Evolutionary conservation across 64 coral and sea anemone species (phyloP).

Genomic region (Platygyra sinensis): DNA sequence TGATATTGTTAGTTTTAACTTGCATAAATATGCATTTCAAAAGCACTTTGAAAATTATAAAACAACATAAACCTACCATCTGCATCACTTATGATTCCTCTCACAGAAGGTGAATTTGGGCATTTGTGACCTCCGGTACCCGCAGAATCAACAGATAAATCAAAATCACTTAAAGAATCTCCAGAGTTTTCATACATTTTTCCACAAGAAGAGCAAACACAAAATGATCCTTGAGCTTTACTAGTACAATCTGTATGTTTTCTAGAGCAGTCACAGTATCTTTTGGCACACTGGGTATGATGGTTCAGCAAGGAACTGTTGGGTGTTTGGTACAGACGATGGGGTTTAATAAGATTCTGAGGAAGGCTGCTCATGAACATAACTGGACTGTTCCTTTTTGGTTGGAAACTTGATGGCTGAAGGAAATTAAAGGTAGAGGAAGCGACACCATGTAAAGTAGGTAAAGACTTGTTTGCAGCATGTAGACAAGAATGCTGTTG

Average conservation of each 20-base stretch:
- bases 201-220: slow-evolving; percentile 80
- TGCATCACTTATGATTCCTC: slow-evolving; percentile 43
- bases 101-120: slow-evolving; percentile 88
- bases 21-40: too few species aligned
- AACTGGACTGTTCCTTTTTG: background rate
- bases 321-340: background rate
- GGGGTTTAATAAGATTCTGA: slow-evolving; percentile 34
- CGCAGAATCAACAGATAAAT: slow-evolving; percentile 28
- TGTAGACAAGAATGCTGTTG: slow-evolving; percentile 74
- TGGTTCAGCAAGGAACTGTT: background rate
- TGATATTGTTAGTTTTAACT: too few species aligned
- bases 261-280: slow-evolving; percentile 22
- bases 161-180: slow-evolving; percentile 86
- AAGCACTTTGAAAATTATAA: too few species aligned
- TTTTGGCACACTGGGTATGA: slow-evolving; percentile 20
- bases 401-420: background rate
- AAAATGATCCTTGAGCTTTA: slow-evolving; percentile 27
- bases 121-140: slow-evolving; percentile 71
- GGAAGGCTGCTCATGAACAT: slow-evolving; percentile 9
- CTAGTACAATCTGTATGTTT: background rate
- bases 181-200: slow-evolving; percentile 85
- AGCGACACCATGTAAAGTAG: background rate
- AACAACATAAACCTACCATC: slow-evolving; percentile 29
- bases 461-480: background rate
- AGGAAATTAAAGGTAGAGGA: background rate